A percentile compares a stretch with the other conserved stretches of the same genome.
phyloP scores from a whole-genome alignment of 2,113 vertebrate genomes.

The Podilymbus podiceps region DNA sequence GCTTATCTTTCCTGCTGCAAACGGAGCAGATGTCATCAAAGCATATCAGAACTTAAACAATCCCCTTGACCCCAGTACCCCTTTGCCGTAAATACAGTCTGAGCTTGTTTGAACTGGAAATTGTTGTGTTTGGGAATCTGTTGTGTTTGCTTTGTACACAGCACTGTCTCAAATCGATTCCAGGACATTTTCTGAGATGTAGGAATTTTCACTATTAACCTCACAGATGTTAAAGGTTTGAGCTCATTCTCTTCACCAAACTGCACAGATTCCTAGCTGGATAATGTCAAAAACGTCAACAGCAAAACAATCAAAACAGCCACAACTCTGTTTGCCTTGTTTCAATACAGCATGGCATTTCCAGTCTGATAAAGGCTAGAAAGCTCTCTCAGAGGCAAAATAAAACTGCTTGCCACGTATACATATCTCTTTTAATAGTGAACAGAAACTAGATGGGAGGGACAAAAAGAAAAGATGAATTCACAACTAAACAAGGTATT shows the following conservation, averaged over 20 bases:
- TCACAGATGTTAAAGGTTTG: not conserved
- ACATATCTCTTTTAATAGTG: not conserved
- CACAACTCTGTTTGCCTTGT: not conserved
- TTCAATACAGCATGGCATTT: not conserved
- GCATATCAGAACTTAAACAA: slow-evolving; percentile 27
- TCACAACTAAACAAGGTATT: not conserved
- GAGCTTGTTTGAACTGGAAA: slow-evolving; percentile 46
- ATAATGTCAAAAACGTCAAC: not conserved
- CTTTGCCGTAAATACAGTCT: not conserved
- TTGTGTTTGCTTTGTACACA: not conserved
- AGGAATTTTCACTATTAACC: not conserved
- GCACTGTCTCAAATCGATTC: not conserved
- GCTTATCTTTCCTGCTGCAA: slow-evolving; percentile 59
- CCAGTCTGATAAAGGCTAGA: not conserved
- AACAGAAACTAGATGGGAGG: not conserved
- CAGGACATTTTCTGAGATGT: not conserved
- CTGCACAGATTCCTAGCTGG: not conserved
- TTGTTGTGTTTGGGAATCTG: not conserved
- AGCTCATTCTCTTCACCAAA: not conserved
- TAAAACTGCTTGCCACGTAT: not conserved
- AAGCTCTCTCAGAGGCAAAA: not conserved
- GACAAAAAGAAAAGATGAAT: not conserved
- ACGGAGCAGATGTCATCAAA: slow-evolving; percentile 24
- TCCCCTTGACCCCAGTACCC: not conserved
- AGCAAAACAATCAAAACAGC: not conserved